These are phyloP conservation scores for Chloroclysta siterata DNA, from an alignment of 2,888 invertebrate species.

Conservation along the genomic window DNA sequence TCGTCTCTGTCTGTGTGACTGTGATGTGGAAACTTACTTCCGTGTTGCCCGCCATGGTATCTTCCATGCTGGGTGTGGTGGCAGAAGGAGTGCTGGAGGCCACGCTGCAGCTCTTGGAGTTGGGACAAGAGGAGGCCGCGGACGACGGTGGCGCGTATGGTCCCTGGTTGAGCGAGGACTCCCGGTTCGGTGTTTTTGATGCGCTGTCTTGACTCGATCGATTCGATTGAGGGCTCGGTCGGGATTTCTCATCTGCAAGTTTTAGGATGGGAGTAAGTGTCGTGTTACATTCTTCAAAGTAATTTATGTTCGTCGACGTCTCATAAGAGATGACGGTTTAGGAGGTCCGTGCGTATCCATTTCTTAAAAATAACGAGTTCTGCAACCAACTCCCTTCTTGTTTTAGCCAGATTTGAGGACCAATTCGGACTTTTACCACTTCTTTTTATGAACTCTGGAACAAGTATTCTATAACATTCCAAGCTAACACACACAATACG, in stretches of 20 bases:
- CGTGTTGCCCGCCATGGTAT: conserved; percentile 63
- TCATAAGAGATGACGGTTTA: too few relatives aligned
- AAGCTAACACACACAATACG: too few relatives aligned
- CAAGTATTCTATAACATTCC: too few relatives aligned
- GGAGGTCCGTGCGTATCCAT: too few relatives aligned
- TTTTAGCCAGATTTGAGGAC: too few relatives aligned
- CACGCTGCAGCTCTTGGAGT: conserved; percentile 67
- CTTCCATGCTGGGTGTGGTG: conserved; percentile 60
- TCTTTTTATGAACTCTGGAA: too few relatives aligned
- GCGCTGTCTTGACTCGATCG: conserved; percentile 77
- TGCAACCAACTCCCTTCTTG: too few relatives aligned
- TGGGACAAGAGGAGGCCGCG: conserved; percentile 59
- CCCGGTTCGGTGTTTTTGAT: conserved; percentile 77
- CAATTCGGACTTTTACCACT: too few relatives aligned
- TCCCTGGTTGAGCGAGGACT: conserved; percentile 65
- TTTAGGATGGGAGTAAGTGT: neutral
- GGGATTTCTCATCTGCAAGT: conserved; percentile 74
- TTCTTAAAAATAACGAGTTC: too few relatives aligned
- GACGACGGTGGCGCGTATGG: conserved; percentile 75
- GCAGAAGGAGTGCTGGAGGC: conserved; percentile 56
- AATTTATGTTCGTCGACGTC: too few relatives aligned
- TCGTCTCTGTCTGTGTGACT: too few relatives aligned
- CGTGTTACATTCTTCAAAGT: too few relatives aligned
- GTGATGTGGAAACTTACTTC: conserved; percentile 53
- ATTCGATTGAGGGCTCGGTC: conserved; percentile 81